These are phyloP conservation scores for Osmerus mordax DNA, from an alignment of 2,113 vertebrate species.

Conservation along the genomic window DNA sequence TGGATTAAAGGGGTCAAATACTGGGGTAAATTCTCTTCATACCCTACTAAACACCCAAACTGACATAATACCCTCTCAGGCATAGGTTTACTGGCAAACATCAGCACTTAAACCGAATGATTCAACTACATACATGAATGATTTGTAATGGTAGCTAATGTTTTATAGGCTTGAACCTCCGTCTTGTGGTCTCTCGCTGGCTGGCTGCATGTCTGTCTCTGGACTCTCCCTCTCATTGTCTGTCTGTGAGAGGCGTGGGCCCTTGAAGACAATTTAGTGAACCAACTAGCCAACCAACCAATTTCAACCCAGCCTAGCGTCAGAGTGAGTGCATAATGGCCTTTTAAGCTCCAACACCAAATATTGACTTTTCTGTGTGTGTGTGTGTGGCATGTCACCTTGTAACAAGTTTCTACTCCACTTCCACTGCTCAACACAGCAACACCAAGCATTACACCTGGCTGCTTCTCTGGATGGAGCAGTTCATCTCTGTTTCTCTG, in stretches of 20 bases:
- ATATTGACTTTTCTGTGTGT: conserved; percentile 15
- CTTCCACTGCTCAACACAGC: background rate
- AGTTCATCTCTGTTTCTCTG: background rate
- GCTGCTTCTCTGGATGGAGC: background rate
- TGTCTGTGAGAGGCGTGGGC: background rate
- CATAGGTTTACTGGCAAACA: background rate
- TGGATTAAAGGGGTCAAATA: background rate
- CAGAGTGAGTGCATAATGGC: conserved; percentile 7
- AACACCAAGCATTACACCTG: background rate
- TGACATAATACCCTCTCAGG: background rate
- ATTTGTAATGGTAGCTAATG: conserved; percentile 2
- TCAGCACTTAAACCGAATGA: background rate
- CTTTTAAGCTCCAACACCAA: conserved; percentile 13
- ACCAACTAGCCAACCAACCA: background rate
- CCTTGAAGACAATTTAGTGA: too few relatives aligned
- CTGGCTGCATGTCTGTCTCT: background rate
- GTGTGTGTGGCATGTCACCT: background rate
- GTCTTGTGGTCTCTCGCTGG: background rate
- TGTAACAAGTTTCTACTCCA: background rate
- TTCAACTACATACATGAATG: background rate
- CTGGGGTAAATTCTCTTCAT: background rate
- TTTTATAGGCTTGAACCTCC: background rate
- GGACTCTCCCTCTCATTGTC: background rate
- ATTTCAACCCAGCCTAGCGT: background rate
- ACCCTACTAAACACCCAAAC: background rate